These are phyloP conservation scores for Eremophila alpestris DNA, from an alignment of 2,797 vertebrate species.

Conservation along the genomic window DNA sequence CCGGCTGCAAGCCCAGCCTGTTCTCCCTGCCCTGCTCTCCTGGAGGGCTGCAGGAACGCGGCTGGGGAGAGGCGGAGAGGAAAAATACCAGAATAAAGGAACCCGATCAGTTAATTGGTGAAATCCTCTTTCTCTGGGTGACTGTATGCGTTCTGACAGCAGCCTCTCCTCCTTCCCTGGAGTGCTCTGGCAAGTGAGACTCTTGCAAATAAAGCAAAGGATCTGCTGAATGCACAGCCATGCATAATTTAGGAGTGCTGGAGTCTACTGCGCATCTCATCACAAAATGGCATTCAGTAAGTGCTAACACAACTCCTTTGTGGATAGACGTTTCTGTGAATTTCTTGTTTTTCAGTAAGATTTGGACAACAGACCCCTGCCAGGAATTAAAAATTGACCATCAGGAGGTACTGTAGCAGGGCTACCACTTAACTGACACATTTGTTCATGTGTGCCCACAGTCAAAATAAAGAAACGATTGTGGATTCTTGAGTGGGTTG, in stretches of 20 bases:
- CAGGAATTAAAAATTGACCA: background rate
- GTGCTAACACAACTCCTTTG: conserved; percentile 17
- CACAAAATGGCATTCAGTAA: conserved; percentile 18
- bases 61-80: background rate
- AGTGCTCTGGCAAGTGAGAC: conserved; percentile 27
- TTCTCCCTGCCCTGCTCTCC: rapidly evolving
- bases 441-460: background rate
- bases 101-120: background rate
- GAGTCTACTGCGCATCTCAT: background rate
- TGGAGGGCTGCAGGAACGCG: background rate
- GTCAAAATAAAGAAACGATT: background rate
- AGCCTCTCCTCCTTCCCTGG: conserved; percentile 22
- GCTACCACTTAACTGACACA: background rate
- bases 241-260: conserved; percentile 43
- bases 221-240: background rate
- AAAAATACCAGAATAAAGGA: background rate
- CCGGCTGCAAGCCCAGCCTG: background rate
- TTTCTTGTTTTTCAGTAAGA: background rate
- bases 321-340: background rate
- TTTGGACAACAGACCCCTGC: background rate
- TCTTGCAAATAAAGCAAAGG: background rate
- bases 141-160: background rate
- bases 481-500: background rate
- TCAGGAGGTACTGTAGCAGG: background rate
- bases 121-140: background rate